Percentiles rank a stretch among this genome's conserved stretches.
These are phyloP conservation scores for Erynnis tages DNA, from an alignment of 2,888 invertebrate genomes.

Conservation along the genomic window DNA sequence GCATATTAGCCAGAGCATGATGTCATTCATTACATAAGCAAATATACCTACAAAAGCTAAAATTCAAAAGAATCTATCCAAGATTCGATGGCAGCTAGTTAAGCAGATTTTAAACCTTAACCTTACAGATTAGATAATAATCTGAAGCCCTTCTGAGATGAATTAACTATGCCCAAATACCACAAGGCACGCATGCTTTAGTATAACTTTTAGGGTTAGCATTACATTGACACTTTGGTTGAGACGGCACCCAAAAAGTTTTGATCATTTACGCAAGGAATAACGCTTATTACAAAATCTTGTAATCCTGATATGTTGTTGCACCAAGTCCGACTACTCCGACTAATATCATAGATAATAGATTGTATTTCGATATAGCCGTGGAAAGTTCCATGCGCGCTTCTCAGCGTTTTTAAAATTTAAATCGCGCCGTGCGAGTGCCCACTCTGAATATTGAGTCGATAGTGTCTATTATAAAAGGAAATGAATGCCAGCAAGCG, in stretches of 20 bases:
- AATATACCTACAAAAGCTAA: neutral
- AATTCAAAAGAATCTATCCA: neutral
- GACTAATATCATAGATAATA: slow-evolving; percentile 20
- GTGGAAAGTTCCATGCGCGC: slow-evolving; percentile 32
- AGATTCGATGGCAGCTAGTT: neutral
- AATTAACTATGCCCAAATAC: too few relatives aligned
- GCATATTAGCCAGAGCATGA: slow-evolving; percentile 17
- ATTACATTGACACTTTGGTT: too few relatives aligned
- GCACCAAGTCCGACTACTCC: too few relatives aligned
- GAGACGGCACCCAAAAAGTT: too few relatives aligned
- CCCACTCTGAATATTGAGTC: slow-evolving; percentile 31
- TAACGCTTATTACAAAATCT: too few relatives aligned
- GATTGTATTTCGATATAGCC: neutral
- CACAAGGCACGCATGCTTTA: too few relatives aligned
- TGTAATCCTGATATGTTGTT: too few relatives aligned
- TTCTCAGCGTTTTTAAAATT: slow-evolving; percentile 30
- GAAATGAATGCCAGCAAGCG: slow-evolving; percentile 29
- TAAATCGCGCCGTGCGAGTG: slow-evolving; percentile 28
- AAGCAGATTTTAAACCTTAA: too few relatives aligned
- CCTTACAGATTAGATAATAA: too few relatives aligned
- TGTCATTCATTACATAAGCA: slow-evolving; percentile 25
- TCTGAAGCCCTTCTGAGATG: too few relatives aligned
- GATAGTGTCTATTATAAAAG: slow-evolving; percentile 27
- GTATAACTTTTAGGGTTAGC: too few relatives aligned
- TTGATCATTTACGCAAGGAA: too few relatives aligned